Percentiles rank a stretch among this genome's conserved stretches.
Conservation (phyloP, 2,113 vertebrate species). For the Platichthys flesus region DNA sequence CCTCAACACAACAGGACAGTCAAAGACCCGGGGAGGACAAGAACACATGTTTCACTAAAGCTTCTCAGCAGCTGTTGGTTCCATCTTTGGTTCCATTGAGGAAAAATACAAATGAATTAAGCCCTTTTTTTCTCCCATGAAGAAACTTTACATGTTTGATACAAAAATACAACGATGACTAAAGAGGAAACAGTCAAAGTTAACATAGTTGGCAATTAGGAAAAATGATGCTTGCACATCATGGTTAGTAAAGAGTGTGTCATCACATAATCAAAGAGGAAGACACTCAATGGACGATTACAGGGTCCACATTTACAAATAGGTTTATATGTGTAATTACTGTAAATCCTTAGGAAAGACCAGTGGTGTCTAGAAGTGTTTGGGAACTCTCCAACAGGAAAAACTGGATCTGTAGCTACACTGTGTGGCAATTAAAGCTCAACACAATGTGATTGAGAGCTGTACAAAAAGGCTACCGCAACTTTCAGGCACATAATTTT, state of each 20-base stretch:
- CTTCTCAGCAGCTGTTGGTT: slow-evolving; percentile 8
- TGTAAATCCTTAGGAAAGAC: not conserved
- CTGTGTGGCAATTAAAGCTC: not conserved
- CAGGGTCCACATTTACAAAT: not conserved
- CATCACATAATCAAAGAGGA: not conserved
- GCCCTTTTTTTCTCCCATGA: slow-evolving; percentile 40
- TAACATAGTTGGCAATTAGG: slow-evolving; percentile 6
- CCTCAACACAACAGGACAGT: not conserved
- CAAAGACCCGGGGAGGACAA: not conserved
- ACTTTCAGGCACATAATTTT: not conserved
- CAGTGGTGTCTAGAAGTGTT: not conserved
- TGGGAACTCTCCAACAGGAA: not conserved
- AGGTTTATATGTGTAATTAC: not conserved
- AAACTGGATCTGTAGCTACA: not conserved
- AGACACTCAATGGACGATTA: slow-evolving; percentile 3
- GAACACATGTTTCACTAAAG: not conserved
- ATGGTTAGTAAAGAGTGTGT: slow-evolving; percentile 17
- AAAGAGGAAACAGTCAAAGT: slow-evolving; percentile 13
- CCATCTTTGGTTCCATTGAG: slow-evolving; percentile 59
- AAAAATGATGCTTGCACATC: not conserved
- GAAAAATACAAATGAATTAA: slow-evolving; percentile 16
- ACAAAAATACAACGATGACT: slow-evolving; percentile 6
- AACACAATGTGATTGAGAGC: slow-evolving; percentile 2
- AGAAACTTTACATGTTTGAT: slow-evolving; percentile 16
- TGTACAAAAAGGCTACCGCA: not conserved